Evolutionary conservation across 53 echinoderm and acorn worm genomes (phyloP).

Genomic region (Hippasteria phrygiana): DNA sequence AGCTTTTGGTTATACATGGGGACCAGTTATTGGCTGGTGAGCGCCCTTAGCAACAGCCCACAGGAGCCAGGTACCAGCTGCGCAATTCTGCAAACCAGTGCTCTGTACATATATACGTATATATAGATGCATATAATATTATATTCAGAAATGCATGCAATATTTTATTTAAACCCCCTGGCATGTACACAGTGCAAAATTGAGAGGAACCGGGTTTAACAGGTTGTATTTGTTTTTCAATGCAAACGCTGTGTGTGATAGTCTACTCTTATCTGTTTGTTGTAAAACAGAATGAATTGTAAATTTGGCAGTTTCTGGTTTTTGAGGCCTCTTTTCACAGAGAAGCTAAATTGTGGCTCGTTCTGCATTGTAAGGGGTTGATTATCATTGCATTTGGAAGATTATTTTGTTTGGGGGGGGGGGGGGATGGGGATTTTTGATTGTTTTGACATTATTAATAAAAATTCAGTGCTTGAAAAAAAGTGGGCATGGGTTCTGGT

Average conservation of each 20-base stretch:
- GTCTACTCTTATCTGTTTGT: not conserved
- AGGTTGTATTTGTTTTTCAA: not conserved
- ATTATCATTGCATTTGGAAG: too few species aligned
- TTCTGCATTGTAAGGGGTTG: too few species aligned
- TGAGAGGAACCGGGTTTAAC: not conserved
- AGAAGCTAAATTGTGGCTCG: too few species aligned
- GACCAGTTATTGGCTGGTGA: too few species aligned
- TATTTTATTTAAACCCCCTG: conserved; percentile 3
- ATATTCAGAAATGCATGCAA: conserved; percentile 65
- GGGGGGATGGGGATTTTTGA: too few species aligned
- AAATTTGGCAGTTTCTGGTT: too few species aligned
- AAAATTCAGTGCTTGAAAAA: too few species aligned
- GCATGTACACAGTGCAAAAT: not conserved
- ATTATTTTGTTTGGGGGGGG: too few species aligned
- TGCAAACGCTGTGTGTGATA: conserved; percentile 49
- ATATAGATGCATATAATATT: not conserved
- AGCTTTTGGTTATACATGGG: too few species aligned
- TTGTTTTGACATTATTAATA: too few species aligned
- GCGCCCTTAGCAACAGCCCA: not conserved
- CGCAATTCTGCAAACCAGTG: not conserved
- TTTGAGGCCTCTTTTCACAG: too few species aligned
- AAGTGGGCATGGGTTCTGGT: too few species aligned
- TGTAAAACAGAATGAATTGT: not conserved
- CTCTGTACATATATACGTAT: conserved; percentile 1
- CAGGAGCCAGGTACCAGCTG: not conserved